Evolutionary conservation across 2,113 vertebrate genomes (phyloP).

Genomic region (Callocephalon fimbriatum): DNA sequence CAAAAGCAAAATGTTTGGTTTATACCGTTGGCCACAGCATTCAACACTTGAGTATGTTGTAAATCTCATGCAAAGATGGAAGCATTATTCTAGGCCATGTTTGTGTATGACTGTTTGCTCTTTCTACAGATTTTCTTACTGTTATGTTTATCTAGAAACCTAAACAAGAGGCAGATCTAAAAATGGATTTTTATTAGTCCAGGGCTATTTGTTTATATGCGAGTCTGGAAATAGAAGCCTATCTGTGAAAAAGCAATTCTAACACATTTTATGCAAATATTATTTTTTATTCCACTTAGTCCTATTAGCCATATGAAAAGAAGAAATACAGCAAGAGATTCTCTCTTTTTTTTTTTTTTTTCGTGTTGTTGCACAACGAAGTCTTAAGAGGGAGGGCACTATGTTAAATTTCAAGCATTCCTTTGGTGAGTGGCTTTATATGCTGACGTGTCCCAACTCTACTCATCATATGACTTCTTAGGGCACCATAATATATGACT

Average conservation of each 20-base stretch:
- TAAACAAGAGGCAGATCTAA: not conserved
- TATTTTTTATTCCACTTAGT: not conserved
- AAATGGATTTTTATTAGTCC: not conserved
- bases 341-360: no score
- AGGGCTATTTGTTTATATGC: not conserved
- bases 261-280: not conserved
- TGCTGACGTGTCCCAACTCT: not conserved
- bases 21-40: not conserved
- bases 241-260: not conserved
- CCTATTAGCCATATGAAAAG: not conserved
- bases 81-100: not conserved
- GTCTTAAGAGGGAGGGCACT: not conserved
- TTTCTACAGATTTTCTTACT: not conserved
- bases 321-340: not conserved
- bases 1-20: not conserved
- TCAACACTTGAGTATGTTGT: not conserved
- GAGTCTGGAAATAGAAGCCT: not conserved
- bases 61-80: not conserved
- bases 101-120: not conserved
- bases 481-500: not conserved
- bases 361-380: not conserved
- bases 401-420: not conserved
- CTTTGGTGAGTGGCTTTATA: not conserved
- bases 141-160: not conserved
- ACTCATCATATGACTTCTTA: not conserved